Conservation (phyloP, 2,888 invertebrate species). For the Tetragonisca angustula region DNA sequence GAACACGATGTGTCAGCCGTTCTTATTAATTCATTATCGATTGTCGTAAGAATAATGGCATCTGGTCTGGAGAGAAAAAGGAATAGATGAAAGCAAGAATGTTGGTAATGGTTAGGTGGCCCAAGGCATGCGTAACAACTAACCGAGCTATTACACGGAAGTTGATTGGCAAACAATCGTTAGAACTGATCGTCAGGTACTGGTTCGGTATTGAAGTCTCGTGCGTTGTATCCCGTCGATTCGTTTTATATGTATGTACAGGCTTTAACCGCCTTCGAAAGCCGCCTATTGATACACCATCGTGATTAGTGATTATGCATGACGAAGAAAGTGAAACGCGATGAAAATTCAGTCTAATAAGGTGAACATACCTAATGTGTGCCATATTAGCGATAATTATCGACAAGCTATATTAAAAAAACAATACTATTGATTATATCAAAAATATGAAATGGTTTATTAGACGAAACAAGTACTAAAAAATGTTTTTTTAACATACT, state of each 20-base stretch:
- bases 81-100: constrained; percentile 39
- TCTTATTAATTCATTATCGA: constrained; percentile 1
- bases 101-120: constrained; percentile 28
- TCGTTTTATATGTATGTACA: constrained; percentile 32
- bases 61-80: neutral
- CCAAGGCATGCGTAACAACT: constrained; percentile 42
- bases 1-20: neutral
- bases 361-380: constrained; percentile 41
- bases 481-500: too few relatives aligned
- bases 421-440: constrained; percentile 14
- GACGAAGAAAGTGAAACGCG: constrained; percentile 61
- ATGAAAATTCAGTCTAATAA: constrained; percentile 51
- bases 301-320: constrained; percentile 49
- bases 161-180: constrained; percentile 62
- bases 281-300: constrained; percentile 29
- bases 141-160: constrained; percentile 51
- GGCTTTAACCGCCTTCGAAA: constrained; percentile 30
- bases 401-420: constrained; percentile 18
- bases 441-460: neutral
- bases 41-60: neutral
- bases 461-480: too few relatives aligned
- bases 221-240: neutral
- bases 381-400: constrained; percentile 37
- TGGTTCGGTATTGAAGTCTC: constrained; percentile 39
- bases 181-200: constrained; percentile 49